Evolutionary conservation across 2,888 invertebrate genomes (phyloP).

Genomic region (Tubulanus polymorphus): DNA sequence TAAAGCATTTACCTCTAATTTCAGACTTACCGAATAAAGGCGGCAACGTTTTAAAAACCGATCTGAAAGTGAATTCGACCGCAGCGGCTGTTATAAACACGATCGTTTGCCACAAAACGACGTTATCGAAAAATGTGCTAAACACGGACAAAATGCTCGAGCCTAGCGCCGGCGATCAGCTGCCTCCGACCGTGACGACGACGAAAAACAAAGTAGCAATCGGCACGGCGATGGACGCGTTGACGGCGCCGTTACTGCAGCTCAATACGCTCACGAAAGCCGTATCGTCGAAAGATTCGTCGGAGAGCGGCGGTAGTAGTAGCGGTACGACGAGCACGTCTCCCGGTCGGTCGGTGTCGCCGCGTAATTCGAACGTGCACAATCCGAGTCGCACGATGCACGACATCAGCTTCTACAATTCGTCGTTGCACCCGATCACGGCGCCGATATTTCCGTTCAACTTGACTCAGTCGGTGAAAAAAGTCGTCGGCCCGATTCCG

Average conservation of each 20-base stretch:
- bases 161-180: not conserved
- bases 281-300: not conserved
- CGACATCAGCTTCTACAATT: not conserved
- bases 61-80: too few species aligned
- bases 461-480: slow-evolving; percentile 43
- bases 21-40: not conserved
- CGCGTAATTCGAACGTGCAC: not conserved
- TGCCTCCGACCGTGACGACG: not conserved
- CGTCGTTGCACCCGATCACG: not conserved
- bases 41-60: too few species aligned
- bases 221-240: not conserved
- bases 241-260: not conserved
- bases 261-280: not conserved
- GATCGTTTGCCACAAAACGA: too few species aligned
- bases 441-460: slow-evolving; percentile 1
- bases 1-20: not conserved
- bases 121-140: slow-evolving; percentile 2
- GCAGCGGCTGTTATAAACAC: too few species aligned
- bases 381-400: not conserved
- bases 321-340: not conserved
- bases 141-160: not conserved
- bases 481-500: slow-evolving; percentile 35
- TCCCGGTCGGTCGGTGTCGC: not conserved
- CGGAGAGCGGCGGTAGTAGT: not conserved
- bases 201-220: not conserved